Evolutionary conservation across 2,797 vertebrate genomes (phyloP).

Genomic region (Lagorchestes hirsutus): DNA sequence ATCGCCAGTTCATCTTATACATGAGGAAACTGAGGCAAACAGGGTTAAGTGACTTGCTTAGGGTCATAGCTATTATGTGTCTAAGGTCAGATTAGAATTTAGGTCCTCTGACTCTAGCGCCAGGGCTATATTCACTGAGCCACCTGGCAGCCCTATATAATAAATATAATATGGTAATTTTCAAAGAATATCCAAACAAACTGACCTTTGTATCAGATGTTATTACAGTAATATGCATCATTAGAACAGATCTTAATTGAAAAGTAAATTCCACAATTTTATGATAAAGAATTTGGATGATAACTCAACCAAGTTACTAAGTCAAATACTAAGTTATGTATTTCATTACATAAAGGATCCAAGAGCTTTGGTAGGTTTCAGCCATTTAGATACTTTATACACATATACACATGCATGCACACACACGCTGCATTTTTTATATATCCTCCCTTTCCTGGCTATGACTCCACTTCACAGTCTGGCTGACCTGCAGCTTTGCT

Average conservation of each 20-base stretch:
- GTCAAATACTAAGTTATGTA: background rate
- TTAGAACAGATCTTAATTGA: background rate
- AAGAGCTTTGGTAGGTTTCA: background rate
- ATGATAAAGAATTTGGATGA: constrained; percentile 44
- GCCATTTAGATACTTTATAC: background rate
- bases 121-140: background rate
- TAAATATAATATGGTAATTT: background rate
- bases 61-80: background rate
- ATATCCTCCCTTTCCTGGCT: background rate
- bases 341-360: background rate
- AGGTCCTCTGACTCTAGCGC: background rate
- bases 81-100: background rate
- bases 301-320: constrained; percentile 14
- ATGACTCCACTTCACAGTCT: background rate
- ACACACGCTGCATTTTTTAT: background rate
- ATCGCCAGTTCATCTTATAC: background rate
- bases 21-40: background rate
- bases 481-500: background rate
- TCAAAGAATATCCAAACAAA: background rate
- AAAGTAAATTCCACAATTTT: background rate
- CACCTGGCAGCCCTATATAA: background rate
- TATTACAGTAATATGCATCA: background rate
- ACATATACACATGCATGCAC: no score
- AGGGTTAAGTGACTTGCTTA: background rate
- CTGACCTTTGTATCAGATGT: background rate